phyloP scores from a whole-genome alignment of 2,797 vertebrate genomes.

The Gobio occitaniae region DNA sequence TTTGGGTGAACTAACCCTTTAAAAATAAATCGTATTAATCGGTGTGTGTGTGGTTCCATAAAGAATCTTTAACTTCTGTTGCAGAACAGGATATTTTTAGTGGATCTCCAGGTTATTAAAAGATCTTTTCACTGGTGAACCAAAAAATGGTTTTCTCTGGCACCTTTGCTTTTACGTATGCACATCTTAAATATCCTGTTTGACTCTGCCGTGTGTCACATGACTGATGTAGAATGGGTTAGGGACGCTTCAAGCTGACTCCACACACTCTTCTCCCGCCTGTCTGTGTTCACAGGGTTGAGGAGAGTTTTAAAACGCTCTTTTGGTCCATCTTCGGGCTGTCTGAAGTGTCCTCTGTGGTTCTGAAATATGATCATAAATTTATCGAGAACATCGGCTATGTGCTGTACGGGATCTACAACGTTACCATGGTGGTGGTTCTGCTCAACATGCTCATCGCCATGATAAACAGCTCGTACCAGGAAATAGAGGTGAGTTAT shows the following conservation, averaged over 20 bases:
- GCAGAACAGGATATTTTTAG: too few relatives aligned
- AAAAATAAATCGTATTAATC: too few relatives aligned
- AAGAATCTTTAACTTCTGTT: too few relatives aligned
- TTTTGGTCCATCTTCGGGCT: slow-evolving; percentile 99
- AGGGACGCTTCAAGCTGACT: too few relatives aligned
- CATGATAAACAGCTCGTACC: slow-evolving; percentile 99
- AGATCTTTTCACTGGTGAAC: neutral
- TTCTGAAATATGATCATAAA: slow-evolving; percentile 97
- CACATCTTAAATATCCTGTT: neutral
- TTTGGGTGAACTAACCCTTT: too few relatives aligned
- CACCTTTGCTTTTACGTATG: neutral
- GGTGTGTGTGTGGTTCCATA: too few relatives aligned
- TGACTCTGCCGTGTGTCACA: neutral
- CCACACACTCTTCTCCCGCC: neutral
- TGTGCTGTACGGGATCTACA: slow-evolving; percentile 95
- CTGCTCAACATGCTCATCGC: slow-evolving; percentile 98
- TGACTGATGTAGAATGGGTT: neutral
- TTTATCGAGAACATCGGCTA: slow-evolving; percentile 99
- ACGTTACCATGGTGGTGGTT: slow-evolving; percentile 98
- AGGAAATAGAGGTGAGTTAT: slow-evolving; percentile 93
- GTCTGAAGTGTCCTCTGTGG: slow-evolving; percentile 97
- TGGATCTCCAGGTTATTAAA: too few relatives aligned
- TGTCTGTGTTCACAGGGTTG: slow-evolving; percentile 80
- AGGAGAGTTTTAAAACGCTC: slow-evolving; percentile 98
- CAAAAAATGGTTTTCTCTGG: too few relatives aligned